phyloP scores from a whole-genome alignment of 2,113 vertebrate species.

The Ailuropoda melanoleuca region DNA sequence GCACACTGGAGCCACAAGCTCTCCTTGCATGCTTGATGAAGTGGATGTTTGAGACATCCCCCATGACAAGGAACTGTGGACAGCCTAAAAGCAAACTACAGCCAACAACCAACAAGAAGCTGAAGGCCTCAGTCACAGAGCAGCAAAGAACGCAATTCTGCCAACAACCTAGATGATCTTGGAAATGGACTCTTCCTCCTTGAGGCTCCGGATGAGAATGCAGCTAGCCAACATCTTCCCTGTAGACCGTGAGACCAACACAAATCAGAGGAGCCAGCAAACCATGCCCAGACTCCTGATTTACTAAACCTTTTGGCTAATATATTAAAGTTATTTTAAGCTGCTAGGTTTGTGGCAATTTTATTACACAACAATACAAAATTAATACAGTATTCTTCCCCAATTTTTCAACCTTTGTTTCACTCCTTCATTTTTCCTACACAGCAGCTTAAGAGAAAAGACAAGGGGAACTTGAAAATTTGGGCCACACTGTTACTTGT shows the following conservation, averaged over 20 bases:
- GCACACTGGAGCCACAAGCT: not conserved
- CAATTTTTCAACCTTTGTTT: not conserved
- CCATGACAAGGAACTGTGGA: not conserved
- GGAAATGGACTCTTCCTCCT: not conserved
- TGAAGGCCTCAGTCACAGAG: not conserved
- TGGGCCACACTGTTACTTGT: rapidly evolving
- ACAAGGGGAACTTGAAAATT: not conserved
- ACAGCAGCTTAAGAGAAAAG: not conserved
- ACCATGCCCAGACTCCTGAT: not conserved
- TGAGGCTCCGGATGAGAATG: not conserved
- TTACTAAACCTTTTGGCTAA: not conserved
- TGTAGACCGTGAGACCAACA: not conserved
- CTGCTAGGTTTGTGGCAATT: not conserved
- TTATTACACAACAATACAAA: not conserved
- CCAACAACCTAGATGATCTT: too few species aligned
- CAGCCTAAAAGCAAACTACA: not conserved
- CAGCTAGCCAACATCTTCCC: not conserved
- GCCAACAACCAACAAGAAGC: not conserved
- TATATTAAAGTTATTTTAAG: not conserved
- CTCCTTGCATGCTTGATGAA: not conserved
- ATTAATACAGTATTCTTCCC: not conserved
- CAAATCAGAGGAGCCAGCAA: not conserved
- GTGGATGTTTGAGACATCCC: rapidly evolving
- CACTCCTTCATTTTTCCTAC: not conserved
- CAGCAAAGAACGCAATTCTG: not conserved